These are phyloP conservation scores for Luperina testacea DNA, from an alignment of 2,888 invertebrate species.

Conservation along the genomic window DNA sequence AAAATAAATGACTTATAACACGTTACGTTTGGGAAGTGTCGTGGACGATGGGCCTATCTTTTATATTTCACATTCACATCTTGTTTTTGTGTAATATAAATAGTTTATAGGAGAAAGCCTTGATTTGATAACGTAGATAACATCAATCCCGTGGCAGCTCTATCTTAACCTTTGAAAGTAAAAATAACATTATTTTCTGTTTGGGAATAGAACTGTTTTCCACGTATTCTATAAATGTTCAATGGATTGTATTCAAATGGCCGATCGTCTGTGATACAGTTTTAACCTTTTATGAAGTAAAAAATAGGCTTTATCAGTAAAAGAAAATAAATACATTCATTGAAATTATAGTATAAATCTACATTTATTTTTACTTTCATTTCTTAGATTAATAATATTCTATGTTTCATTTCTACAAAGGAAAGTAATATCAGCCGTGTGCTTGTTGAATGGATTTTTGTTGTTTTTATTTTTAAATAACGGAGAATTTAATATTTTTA, in stretches of 20 bases:
- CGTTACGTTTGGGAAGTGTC: too few species aligned
- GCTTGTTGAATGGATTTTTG: conserved; percentile 8
- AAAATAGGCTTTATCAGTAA: neutral
- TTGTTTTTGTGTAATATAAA: conserved; percentile 15
- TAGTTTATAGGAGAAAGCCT: neutral
- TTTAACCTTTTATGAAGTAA: neutral
- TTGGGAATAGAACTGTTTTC: neutral
- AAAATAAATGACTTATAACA: too few species aligned
- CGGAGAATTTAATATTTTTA: neutral
- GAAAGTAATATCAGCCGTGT: neutral
- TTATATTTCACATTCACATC: neutral
- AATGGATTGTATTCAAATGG: neutral
- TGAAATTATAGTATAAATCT: neutral
- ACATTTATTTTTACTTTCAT: neutral
- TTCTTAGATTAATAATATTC: too few species aligned
- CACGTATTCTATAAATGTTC: neutral
- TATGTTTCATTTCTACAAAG: neutral
- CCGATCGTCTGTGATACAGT: neutral
- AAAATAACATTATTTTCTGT: conserved; percentile 7
- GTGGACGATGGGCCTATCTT: too few species aligned
- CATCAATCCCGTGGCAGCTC: neutral
- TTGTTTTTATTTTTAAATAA: conserved; percentile 1
- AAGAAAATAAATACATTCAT: conserved; percentile 2
- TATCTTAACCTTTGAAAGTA: conserved; percentile 18
- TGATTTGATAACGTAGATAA: conserved; percentile 10